phyloP scores from a whole-genome alignment of 2,113 vertebrate genomes.

The Pholis gunnellus region DNA sequence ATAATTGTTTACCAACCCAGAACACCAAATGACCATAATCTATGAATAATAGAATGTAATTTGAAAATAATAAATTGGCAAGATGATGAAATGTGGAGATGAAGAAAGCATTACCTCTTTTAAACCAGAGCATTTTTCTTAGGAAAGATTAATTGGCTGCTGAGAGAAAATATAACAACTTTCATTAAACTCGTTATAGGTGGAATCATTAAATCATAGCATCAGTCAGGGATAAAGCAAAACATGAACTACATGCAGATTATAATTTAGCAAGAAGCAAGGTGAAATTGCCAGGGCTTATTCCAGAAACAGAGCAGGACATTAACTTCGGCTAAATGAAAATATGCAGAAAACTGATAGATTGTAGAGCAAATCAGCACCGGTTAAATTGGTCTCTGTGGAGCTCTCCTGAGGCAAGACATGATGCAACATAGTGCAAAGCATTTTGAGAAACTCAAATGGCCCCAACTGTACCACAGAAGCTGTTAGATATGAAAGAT shows the following conservation, averaged over 20 bases:
- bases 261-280: conserved; percentile 30
- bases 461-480: conserved; percentile 16
- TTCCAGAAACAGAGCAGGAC: conserved; percentile 52
- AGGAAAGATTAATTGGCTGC: conserved; percentile 38
- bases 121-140: conserved; percentile 10
- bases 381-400: conserved; percentile 65
- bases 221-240: conserved; percentile 25
- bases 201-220: conserved; percentile 27
- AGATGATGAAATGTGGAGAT: conserved; percentile 24
- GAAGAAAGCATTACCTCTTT: conserved; percentile 9
- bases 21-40: conserved; percentile 5
- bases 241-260: conserved; percentile 39
- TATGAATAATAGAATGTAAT: conserved; percentile 7
- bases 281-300: conserved; percentile 28
- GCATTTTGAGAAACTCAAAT: conserved; percentile 52
- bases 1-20: conserved; percentile 16
- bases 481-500: conserved; percentile 31
- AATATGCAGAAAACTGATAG: conserved; percentile 58
- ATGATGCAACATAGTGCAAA: conserved; percentile 76
- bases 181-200: conserved; percentile 50
- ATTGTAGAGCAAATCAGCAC: conserved; percentile 53
- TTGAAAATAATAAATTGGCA: conserved; percentile 28
- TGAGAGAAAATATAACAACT: conserved; percentile 29
- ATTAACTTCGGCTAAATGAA: conserved; percentile 53
- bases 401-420: conserved; percentile 61